Evolutionary conservation across 2,888 invertebrate genomes (phyloP), one percentile per base, ranked within the genome.

Genomic region (Hermodice carunculata): DNA sequence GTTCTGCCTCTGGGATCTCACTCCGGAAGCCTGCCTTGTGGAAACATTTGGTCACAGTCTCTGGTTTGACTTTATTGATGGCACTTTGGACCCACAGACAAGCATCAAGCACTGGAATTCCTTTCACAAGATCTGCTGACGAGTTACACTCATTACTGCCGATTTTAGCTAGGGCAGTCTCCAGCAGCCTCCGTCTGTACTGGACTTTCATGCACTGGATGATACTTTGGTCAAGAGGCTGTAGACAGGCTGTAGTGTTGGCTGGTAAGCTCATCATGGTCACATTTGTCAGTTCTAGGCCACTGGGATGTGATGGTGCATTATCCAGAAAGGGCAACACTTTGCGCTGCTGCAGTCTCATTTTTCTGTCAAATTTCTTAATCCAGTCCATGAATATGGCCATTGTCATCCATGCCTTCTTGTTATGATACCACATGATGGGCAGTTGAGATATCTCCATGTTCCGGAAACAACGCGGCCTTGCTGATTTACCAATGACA

Each of bases 161-260:
- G 3, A 42, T 40, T 19, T 29, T 8, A 2, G 14, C 24, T 3
- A 56, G 11, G 28, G 28, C 19, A 1, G 24, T 22, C n/a, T 17
- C 8, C 28, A 56, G n/a, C 3, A 56, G 8, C 5, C 8, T 8
- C 3, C 11, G 24, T 1, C 56, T 2, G n/a, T 56, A 56, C 6
- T 42, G 11, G 17, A 19, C 6, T 42, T 56, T 56, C 6, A 56
- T 8, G 17, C n/a, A 6, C 17, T 14, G 5, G 42, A 56, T 56
- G 5, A 56, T 42, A 1, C 56, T 28, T 29, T 56, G 56, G 43
- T 56, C 56, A 8, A 56, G 17, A 11, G 56, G 56, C 29, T 56
- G 56, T 6, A 24, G n/a, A 1, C 1, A n/a, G 8, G 19, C 11
- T 14, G 56, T 56, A 5, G 56, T 56, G 42, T 42, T 42, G 19